A percentile compares a stretch with the other conserved stretches of the same genome.
These are phyloP conservation scores for Sweltsa coloradensis DNA, from an alignment of 1,140 invertebrate species.

Conservation along the genomic window DNA sequence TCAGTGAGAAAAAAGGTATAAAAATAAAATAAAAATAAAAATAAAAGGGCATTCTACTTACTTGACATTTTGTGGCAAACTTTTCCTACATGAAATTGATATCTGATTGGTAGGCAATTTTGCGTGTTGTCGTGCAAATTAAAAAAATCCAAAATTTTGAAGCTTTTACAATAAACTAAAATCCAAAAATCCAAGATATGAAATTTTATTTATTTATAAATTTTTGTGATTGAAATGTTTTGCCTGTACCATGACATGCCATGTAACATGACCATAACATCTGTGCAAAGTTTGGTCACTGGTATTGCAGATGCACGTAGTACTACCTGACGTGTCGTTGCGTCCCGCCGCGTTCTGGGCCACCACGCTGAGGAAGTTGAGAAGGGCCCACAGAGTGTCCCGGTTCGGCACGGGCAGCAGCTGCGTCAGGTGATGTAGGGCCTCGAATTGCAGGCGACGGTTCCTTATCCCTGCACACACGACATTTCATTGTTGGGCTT, in stretches of 20 bases:
- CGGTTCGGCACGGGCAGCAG: conserved; percentile 73
- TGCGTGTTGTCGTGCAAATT: too few relatives aligned
- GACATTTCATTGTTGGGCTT: too few relatives aligned
- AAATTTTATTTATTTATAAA: too few relatives aligned
- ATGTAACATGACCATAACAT: background rate
- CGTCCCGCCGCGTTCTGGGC: conserved; percentile 58
- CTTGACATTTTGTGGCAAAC: too few relatives aligned
- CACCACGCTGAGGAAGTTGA: conserved; percentile 69
- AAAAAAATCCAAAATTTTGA: too few relatives aligned
- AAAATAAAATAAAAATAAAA: too few relatives aligned
- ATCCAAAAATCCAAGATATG: too few relatives aligned
- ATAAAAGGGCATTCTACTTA: too few relatives aligned
- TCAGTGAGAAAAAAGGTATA: too few relatives aligned
- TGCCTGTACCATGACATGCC: background rate
- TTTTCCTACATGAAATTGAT: too few relatives aligned
- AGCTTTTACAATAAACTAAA: too few relatives aligned
- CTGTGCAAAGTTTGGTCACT: background rate
- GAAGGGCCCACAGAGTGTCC: conserved; percentile 71
- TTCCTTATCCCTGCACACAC: conserved; percentile 58
- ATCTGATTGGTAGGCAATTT: too few relatives aligned
- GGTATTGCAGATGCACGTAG: background rate
- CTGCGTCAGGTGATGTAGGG: conserved; percentile 70
- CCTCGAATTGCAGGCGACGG: conserved; percentile 65
- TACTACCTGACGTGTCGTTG: conserved; percentile 35
- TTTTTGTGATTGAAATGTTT: conserved; percentile 1